These are phyloP conservation scores for Xenus cinereus DNA, from an alignment of 2,113 vertebrate genomes.

Conservation along the genomic window DNA sequence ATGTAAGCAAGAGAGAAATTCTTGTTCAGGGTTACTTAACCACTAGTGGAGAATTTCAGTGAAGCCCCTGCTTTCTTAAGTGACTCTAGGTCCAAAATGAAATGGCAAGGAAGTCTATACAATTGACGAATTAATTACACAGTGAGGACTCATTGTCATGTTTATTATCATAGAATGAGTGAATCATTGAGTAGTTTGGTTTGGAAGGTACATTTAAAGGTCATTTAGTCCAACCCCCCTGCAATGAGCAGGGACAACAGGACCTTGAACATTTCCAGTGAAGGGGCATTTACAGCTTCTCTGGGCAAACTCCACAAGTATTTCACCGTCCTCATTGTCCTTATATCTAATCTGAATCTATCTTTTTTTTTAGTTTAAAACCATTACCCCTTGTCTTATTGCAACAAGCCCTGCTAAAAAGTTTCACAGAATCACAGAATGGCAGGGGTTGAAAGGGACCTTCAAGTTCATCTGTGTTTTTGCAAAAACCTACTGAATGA, in stretches of 20 bases:
- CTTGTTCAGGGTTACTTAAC: neutral
- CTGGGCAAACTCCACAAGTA: neutral
- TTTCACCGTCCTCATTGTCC: neutral
- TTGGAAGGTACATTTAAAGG: neutral
- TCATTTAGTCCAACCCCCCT: neutral
- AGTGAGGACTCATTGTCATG: neutral
- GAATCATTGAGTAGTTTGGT: neutral
- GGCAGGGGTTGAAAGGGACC: neutral
- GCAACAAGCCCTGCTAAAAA: neutral
- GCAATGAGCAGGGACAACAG: neutral
- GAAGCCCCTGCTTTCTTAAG: neutral
- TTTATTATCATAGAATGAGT: neutral
- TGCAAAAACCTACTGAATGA: neutral
- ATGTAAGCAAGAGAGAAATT: neutral
- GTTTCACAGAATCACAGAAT: neutral
- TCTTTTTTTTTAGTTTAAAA: neutral
- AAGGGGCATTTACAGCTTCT: neutral
- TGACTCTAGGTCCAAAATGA: neutral
- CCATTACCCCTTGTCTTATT: neutral
- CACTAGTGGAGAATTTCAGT: neutral
- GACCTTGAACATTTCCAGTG: neutral
- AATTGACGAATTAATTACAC: neutral
- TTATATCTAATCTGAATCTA: neutral
- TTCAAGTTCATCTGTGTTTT: neutral
- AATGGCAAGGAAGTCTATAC: neutral